phyloP scores from a whole-genome alignment of 2,113 vertebrate genomes.

The Grallaria varia region DNA sequence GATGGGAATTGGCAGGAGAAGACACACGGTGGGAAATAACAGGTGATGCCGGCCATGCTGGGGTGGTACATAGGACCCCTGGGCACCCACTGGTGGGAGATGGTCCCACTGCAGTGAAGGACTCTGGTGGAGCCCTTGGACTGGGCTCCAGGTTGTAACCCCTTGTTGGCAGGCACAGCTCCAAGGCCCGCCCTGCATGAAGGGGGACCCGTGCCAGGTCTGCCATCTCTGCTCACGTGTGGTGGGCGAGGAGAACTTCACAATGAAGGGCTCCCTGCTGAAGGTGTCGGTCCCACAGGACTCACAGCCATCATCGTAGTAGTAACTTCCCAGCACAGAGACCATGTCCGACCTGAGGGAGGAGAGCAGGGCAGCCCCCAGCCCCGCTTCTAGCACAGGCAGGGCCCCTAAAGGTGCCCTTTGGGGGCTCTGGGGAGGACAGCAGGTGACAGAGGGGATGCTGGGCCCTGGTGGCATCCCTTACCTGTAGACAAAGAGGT shows the following conservation, averaged over 20 bases:
- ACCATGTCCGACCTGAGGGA: slow-evolving; percentile 74
- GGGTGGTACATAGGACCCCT: background rate
- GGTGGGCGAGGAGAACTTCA: slow-evolving; percentile 78
- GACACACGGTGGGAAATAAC: background rate
- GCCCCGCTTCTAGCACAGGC: background rate
- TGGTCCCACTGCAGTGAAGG: background rate
- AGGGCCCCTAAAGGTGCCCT: background rate
- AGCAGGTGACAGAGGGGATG: rapidly evolving
- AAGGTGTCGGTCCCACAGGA: slow-evolving; percentile 78
- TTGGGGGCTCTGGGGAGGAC: background rate
- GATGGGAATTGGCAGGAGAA: background rate
- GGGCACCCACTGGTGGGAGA: background rate
- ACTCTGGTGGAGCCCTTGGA: background rate
- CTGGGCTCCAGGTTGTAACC: background rate
- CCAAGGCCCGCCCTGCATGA: rapidly evolving
- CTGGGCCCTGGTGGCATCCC: rapidly evolving
- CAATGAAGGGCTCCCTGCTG: slow-evolving; percentile 88
- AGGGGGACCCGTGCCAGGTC: background rate
- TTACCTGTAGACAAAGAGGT: slow-evolving; percentile 90
- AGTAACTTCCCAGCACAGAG: slow-evolving; percentile 80
- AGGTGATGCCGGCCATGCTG: background rate
- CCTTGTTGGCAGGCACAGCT: background rate
- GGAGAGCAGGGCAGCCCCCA: background rate
- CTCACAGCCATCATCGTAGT: slow-evolving; percentile 80
- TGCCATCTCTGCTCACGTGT: slow-evolving; percentile 36